These are phyloP conservation scores for Drosophila ezoana DNA, from an alignment of 2,888 invertebrate genomes.

Conservation along the genomic window DNA sequence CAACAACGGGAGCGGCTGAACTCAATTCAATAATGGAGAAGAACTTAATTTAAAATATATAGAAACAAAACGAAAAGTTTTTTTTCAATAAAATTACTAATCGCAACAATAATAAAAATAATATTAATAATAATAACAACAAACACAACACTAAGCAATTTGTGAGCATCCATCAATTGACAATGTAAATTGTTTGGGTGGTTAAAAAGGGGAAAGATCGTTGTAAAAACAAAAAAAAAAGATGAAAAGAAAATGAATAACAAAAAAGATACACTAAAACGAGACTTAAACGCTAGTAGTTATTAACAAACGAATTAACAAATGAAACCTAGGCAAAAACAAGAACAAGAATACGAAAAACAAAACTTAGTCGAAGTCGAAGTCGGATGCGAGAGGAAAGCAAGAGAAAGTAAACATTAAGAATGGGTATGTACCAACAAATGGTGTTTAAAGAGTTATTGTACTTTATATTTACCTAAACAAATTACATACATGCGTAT, in stretches of 20 bases:
- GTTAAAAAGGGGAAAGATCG: constrained; percentile 36
- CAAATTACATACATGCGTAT: constrained; percentile 46
- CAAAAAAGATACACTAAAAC: constrained; percentile 29
- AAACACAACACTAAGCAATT: constrained; percentile 25
- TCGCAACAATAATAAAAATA: constrained; percentile 44
- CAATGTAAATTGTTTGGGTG: constrained; percentile 41
- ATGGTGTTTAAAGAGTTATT: constrained; percentile 70
- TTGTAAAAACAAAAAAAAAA: constrained; percentile 37
- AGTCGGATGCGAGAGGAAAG: constrained; percentile 16
- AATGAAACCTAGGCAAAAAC: constrained; percentile 20
- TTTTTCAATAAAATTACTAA: constrained; percentile 59
- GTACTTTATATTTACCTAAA: constrained; percentile 68
- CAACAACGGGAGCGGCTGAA: constrained; percentile 62
- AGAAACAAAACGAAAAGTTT: constrained; percentile 54
- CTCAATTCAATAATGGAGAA: constrained; percentile 60
- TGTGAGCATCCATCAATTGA: constrained; percentile 48
- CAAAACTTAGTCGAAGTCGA: constrained; percentile 35
- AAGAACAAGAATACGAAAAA: constrained; percentile 17
- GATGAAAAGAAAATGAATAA: constrained; percentile 20
- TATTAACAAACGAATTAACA: constrained; percentile 36
- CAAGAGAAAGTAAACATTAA: constrained; percentile 25
- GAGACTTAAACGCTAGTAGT: constrained; percentile 58
- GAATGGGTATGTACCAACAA: constrained; percentile 45
- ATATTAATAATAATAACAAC: constrained; percentile 18
- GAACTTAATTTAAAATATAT: constrained; percentile 60